Evolutionary conservation across 2,113 vertebrate species (phyloP).

Genomic region (Dicerorhinus sumatrensis): DNA sequence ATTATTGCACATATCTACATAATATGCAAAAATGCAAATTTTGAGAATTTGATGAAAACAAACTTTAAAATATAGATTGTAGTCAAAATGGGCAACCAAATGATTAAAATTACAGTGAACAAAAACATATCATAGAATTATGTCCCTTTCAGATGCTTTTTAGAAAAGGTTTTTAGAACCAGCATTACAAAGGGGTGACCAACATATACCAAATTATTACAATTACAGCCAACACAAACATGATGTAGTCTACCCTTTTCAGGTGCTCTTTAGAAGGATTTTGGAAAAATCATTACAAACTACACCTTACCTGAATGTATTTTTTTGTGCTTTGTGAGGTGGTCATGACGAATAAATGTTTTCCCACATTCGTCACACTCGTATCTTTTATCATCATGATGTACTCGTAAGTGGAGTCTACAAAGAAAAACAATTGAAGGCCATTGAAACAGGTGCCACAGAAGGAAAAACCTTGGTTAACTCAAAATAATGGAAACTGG

Average conservation of each 20-base stretch:
- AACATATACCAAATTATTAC: not conserved
- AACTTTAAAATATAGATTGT: constrained; percentile 12
- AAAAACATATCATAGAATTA: not conserved
- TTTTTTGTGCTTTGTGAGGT: constrained; percentile 98
- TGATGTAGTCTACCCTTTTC: not conserved
- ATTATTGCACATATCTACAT: not conserved
- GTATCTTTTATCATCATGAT: constrained; percentile 98
- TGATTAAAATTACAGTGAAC: constrained; percentile 30
- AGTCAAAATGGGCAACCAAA: not conserved
- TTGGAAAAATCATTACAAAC: constrained; percentile 28
- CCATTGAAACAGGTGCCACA: not conserved
- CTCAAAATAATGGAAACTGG: not conserved
- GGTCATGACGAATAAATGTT: constrained; percentile 98
- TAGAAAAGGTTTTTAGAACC: not conserved
- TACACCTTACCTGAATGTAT: constrained; percentile 95
- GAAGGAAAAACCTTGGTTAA: not conserved
- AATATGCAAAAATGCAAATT: not conserved
- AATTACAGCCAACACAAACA: not conserved
- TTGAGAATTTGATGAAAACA: constrained; percentile 45
- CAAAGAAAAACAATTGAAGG: not conserved
- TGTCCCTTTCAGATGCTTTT: not conserved
- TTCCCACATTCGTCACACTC: constrained; percentile 99
- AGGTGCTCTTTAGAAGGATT: not conserved
- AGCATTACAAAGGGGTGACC: not conserved
- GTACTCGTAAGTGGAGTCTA: constrained; percentile 97